Evolutionary conservation across 2,113 vertebrate genomes (phyloP).

Genomic region (Brienomyrus longianalis): DNA sequence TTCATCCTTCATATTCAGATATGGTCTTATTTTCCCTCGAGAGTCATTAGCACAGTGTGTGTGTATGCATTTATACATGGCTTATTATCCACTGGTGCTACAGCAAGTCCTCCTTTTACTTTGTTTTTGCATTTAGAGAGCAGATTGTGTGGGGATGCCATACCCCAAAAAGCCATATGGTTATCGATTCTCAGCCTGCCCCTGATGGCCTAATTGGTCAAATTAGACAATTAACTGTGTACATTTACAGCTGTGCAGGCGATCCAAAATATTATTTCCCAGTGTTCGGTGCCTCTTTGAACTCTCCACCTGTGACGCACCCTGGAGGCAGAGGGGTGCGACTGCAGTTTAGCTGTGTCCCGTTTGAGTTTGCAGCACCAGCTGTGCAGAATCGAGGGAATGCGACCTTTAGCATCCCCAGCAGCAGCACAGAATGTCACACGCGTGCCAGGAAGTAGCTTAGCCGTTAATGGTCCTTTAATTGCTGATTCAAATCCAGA

Average conservation of each 20-base stretch:
- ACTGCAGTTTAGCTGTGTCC: neutral
- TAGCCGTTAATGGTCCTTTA: neutral
- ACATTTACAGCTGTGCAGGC: neutral
- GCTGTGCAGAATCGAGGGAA: neutral
- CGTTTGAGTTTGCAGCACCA: neutral
- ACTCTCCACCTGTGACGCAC: neutral
- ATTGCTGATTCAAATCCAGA: neutral
- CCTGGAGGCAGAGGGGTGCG: neutral
- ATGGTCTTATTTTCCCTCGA: neutral
- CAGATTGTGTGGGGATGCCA: neutral
- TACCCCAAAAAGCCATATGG: neutral
- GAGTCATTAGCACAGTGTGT: neutral
- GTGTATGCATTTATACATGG: neutral
- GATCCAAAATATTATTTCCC: neutral
- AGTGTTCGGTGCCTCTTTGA: neutral
- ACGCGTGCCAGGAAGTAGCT: neutral
- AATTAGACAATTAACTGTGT: neutral
- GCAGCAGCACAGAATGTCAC: neutral
- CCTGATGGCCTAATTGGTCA: neutral
- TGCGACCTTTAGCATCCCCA: neutral
- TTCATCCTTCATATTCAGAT: neutral
- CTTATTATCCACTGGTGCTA: neutral
- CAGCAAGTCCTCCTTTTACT: neutral
- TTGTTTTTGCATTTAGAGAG: neutral
- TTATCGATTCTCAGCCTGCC: neutral